Percentiles rank a stretch among this genome's conserved stretches.
These are phyloP conservation scores for Drosophila neocordata DNA, from an alignment of 1,140 invertebrate species.

Conservation along the genomic window DNA sequence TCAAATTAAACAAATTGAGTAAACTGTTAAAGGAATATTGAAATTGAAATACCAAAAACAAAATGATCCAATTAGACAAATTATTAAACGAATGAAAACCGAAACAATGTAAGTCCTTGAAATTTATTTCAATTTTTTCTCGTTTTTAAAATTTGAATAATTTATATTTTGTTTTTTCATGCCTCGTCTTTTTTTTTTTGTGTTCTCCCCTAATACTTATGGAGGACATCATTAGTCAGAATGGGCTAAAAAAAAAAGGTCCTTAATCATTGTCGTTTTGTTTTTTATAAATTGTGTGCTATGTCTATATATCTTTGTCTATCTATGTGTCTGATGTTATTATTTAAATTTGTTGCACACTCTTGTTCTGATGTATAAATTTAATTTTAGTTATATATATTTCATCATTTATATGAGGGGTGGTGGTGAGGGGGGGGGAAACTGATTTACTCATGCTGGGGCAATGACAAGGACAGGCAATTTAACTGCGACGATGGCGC, in stretches of 20 bases:
- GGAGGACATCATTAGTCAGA: constrained; percentile 2
- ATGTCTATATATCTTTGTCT: constrained; percentile 11
- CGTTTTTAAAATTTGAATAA: neutral
- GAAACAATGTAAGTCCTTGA: neutral
- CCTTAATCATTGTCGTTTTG: constrained; percentile 3
- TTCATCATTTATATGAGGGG: constrained; percentile 41
- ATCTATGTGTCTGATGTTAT: neutral
- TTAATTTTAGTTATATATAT: constrained; percentile 24
- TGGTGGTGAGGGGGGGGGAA: constrained; percentile 33
- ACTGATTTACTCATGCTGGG: constrained; percentile 64
- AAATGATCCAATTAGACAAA: neutral
- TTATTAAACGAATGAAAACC: neutral
- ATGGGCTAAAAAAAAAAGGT: neutral
- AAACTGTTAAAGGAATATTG: too few relatives aligned
- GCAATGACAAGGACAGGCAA: constrained; percentile 71
- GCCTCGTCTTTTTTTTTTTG: neutral
- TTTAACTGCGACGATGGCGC: constrained; percentile 59
- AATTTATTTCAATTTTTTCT: neutral
- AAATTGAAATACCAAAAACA: too few relatives aligned
- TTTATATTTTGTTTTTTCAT: neutral
- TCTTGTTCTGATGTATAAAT: constrained; percentile 21
- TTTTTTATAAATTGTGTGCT: neutral
- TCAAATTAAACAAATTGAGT: too few relatives aligned
- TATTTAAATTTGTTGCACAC: constrained; percentile 22
- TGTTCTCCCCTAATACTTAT: neutral